Percentiles rank a stretch among this genome's conserved stretches.
Evolutionary conservation across 2,113 vertebrate species (phyloP).

Genomic region (Macquaria australasica): DNA sequence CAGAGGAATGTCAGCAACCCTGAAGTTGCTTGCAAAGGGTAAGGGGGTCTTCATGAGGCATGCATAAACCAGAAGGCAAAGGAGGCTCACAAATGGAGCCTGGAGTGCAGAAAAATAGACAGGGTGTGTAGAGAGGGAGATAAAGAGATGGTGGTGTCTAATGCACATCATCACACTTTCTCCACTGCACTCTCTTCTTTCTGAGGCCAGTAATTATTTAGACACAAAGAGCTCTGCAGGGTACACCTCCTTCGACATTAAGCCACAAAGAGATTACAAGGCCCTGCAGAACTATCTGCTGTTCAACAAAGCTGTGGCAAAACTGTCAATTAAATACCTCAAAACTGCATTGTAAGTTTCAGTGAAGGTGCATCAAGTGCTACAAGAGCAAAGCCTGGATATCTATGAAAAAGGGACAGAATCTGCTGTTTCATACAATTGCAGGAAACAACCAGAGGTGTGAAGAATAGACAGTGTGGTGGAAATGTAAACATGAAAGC

Average conservation of each 20-base stretch:
- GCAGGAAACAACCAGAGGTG: neutral
- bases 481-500: neutral
- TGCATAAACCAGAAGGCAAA: slow-evolving; percentile 60
- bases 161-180: slow-evolving; percentile 58
- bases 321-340: slow-evolving; percentile 32
- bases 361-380: neutral
- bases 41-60: slow-evolving; percentile 44
- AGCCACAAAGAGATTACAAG: slow-evolving; percentile 58
- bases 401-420: neutral
- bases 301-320: slow-evolving; percentile 4
- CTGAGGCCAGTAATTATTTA: slow-evolving; percentile 74
- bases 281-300: slow-evolving; percentile 14
- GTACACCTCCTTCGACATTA: slow-evolving; percentile 58
- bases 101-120: slow-evolving; percentile 41
- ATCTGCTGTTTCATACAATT: neutral
- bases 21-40: slow-evolving; percentile 54
- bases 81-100: slow-evolving; percentile 47
- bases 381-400: neutral
- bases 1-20: slow-evolving; percentile 66
- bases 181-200: slow-evolving; percentile 53
- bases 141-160: slow-evolving; percentile 54
- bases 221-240: slow-evolving; percentile 71
- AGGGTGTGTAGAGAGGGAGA: slow-evolving; percentile 17
- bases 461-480: neutral
- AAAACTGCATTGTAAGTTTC: slow-evolving; percentile 5